Evolutionary conservation across 2,797 vertebrate species (phyloP).

Genomic region (Leptatherina wallacei): DNA sequence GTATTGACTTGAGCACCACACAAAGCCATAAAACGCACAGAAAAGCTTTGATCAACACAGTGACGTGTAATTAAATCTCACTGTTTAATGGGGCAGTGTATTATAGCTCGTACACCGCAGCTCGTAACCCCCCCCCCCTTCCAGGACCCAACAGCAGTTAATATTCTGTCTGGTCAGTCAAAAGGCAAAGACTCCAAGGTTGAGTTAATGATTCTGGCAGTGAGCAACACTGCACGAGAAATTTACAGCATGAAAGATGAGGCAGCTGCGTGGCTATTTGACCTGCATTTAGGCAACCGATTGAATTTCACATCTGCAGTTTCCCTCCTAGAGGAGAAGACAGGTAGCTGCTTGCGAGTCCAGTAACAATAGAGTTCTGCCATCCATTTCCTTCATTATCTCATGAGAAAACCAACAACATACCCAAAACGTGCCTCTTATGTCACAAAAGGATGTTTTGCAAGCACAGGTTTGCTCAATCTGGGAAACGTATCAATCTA

Average conservation of each 20-base stretch:
- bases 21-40: neutral
- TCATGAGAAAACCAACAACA: constrained; percentile 2
- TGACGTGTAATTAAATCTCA: constrained; percentile 15
- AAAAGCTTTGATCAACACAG: neutral
- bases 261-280: neutral
- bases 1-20: neutral
- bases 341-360: constrained; percentile 8
- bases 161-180: constrained; percentile 14
- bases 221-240: neutral
- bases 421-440: neutral
- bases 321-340: constrained; percentile 19
- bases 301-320: constrained; percentile 24
- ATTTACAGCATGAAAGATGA: constrained; percentile 21
- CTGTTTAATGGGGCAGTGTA: neutral
- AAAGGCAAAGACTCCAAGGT: constrained; percentile 12
- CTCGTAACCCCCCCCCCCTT: constrained; percentile 21
- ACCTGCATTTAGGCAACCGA: constrained; percentile 7
- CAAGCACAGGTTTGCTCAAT: constrained; percentile 7
- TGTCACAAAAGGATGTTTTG: constrained; percentile 21
- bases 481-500: neutral
- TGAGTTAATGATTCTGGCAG: constrained; percentile 44
- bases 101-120: constrained; percentile 24
- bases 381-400: constrained; percentile 10
- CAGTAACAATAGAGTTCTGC: constrained; percentile 8
- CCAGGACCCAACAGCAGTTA: constrained; percentile 11